These are phyloP conservation scores for Psittacula derbiana DNA, from an alignment of 2,797 vertebrate genomes.

Conservation along the genomic window DNA sequence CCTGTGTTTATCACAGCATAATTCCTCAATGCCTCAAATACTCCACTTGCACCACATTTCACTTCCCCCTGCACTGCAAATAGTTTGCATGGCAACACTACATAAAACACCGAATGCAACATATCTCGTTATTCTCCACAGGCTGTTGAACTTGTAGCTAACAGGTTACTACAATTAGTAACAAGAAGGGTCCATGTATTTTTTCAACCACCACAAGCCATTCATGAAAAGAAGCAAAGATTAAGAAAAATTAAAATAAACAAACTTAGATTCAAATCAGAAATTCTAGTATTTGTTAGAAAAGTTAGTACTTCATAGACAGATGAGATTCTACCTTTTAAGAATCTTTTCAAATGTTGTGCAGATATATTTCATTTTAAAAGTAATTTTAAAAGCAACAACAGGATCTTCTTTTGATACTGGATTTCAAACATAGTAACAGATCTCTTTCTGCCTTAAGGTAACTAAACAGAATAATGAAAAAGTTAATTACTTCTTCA, in stretches of 20 bases:
- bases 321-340: slow-evolving; percentile 77
- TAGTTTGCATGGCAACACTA: not conserved
- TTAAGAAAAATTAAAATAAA: slow-evolving; percentile 18
- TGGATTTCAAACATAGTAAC: not conserved
- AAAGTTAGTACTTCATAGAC: slow-evolving; percentile 61
- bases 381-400: not conserved
- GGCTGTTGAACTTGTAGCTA: not conserved
- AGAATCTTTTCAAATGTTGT: slow-evolving; percentile 51
- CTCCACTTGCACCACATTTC: not conserved
- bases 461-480: not conserved
- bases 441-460: not conserved
- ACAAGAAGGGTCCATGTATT: not conserved
- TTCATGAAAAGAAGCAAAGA: slow-evolving; percentile 53
- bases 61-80: not conserved
- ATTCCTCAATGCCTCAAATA: not conserved
- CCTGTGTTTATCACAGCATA: not conserved
- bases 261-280: slow-evolving; percentile 42
- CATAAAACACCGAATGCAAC: not conserved
- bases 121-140: not conserved
- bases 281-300: slow-evolving; percentile 52
- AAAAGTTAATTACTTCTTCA: not conserved
- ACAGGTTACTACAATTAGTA: slow-evolving; percentile 20
- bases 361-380: slow-evolving; percentile 32
- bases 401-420: not conserved
- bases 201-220: slow-evolving; percentile 58